Base-by-base conservation (phyloP, 2,113 vertebrate species). In the Phalacrocorax brasilianus region DNA sequence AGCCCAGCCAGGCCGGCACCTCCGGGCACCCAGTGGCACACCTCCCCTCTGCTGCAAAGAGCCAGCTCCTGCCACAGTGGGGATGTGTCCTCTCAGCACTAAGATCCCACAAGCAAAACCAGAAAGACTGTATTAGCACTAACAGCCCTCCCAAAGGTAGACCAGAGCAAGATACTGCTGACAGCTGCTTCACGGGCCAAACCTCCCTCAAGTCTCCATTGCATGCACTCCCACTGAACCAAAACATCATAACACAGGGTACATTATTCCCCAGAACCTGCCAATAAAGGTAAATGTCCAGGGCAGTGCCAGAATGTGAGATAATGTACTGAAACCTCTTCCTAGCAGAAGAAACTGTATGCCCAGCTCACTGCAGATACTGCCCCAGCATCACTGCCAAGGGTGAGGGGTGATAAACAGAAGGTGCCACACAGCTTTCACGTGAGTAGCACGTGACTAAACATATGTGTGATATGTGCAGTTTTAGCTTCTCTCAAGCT, bases 401-500 rank as follows among this genome's bases (percentile, higher is more conserved):
- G 40, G 15, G 44, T 35, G 26, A 84, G 71, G 49, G 61, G 40
- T 58, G 86, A 74, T 0, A 2, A 88, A 38, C 33, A 84, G 40
- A 63, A 90, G 38, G 24, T 67, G 72, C 71, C 1, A 0, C 33
- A 12, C 0, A 2, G 71, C 73, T 83, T 91, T 82, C 62, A 72
- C n/a, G 20, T 2, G 13, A 90, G 63, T 4, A 65, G 50, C 6
- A 0, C 6, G 80, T 87, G 72, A 92, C 70, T 62, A 30, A 88
- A 83, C 44, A 35, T 5, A 30, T 4, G 67, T 1, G 3, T 2
- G 11, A 11, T 13, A 47, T 1, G 24, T 40, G 40, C 56, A 94
- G 67, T 59, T 90, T 82, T 65, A 89, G 72, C 80, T 77, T 87
- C 82, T 84, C 76, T 75, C 50, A 49, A 75, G 76, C 70, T 86